A percentile compares a stretch with the other conserved stretches of the same genome.
Evolutionary conservation across 2,113 vertebrate species (phyloP).

Genomic region (Pollimyrus isidori): DNA sequence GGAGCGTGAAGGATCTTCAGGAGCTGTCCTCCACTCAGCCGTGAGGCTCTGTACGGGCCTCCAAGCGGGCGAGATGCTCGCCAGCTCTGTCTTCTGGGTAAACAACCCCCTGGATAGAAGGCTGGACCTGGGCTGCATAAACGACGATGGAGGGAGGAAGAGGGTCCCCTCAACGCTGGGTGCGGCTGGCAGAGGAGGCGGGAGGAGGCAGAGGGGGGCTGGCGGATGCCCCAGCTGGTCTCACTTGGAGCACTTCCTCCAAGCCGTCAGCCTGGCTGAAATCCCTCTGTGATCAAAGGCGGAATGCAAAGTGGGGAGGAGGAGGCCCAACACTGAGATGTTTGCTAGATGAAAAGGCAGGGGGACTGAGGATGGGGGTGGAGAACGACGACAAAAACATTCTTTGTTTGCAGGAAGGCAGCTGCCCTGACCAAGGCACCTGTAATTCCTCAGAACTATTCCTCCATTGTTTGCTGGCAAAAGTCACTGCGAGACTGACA

Average conservation of each 20-base stretch:
- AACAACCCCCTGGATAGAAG: not conserved
- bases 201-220: not conserved
- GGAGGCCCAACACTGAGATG: not conserved
- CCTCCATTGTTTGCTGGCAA: not conserved
- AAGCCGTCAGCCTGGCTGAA: not conserved
- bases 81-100: not conserved
- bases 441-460: slow-evolving; percentile 2
- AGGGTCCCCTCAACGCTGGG: not conserved
- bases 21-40: not conserved
- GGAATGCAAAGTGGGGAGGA: not conserved
- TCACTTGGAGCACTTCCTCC: not conserved
- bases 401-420: slow-evolving; percentile 8
- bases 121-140: not conserved
- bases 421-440: not conserved
- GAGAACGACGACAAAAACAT: not conserved
- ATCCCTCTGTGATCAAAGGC: slow-evolving; percentile 13
- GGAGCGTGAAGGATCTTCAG: not conserved
- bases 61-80: not conserved
- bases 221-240: not conserved
- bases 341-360: slow-evolving; percentile 8
- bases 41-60: not conserved
- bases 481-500: not conserved
- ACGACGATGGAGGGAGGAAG: not conserved
- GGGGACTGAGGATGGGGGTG: not conserved
- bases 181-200: not conserved